Evolutionary conservation across 2,113 vertebrate species (phyloP).

Genomic region (Lophius piscatorius): DNA sequence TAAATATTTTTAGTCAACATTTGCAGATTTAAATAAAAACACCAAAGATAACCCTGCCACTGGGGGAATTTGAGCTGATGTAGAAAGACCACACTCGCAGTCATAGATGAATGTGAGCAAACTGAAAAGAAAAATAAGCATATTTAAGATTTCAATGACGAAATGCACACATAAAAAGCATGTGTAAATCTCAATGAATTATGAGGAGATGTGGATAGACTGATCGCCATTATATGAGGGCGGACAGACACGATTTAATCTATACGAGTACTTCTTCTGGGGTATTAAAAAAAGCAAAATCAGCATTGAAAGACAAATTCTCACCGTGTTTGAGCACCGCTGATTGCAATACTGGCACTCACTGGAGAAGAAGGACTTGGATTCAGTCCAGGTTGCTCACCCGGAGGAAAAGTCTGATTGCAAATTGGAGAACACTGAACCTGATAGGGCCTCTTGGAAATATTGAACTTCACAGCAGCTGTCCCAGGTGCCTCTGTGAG

Average conservation of each 20-base stretch:
- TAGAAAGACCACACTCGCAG: no score
- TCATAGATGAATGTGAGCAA: no score
- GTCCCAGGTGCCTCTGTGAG: conserved; percentile 87
- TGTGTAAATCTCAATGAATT: no score
- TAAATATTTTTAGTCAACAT: conserved; percentile 10
- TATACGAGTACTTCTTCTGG: no score
- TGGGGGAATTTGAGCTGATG: no score
- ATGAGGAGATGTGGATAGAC: no score
- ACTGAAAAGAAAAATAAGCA: no score
- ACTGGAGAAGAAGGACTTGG: conserved; percentile 54
- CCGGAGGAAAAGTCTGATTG: conserved; percentile 79
- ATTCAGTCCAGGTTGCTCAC: conserved; percentile 71
- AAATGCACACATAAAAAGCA: no score
- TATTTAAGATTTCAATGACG: no score
- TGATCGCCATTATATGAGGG: no score
- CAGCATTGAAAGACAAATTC: neutral
- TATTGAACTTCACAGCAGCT: conserved; percentile 88
- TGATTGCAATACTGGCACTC: conserved; percentile 53
- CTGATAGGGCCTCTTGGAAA: conserved; percentile 86
- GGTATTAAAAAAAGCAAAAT: no score
- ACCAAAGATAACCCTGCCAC: neutral
- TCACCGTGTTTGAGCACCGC: conserved; percentile 71
- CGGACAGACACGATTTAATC: no score
- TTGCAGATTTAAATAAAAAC: neutral
- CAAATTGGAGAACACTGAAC: conserved; percentile 72